Evolutionary conservation across 2,888 invertebrate species (phyloP), one percentile per base, ranked within the genome.

Genomic region (Ganaspis brasiliensis): DNA sequence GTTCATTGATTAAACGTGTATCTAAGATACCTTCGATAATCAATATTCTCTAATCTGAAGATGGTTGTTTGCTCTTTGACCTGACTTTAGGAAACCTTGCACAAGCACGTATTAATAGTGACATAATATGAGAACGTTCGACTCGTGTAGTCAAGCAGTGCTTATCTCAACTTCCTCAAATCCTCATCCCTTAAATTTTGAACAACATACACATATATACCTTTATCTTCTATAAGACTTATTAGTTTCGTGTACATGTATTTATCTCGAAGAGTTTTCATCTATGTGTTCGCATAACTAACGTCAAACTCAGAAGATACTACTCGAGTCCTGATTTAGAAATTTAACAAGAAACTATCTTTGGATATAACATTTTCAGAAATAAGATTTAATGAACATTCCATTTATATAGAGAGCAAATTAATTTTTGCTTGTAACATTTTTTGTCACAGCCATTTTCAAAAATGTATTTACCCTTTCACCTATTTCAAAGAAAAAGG

Each of bases 81-180:
- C 45, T 67, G 67, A 67, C 45, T 67, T 67, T 45, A 45, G n/a
- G 67, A 67, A 67, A 67, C 9, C 67, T 45, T 45, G n/a, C 24
- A 26, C 24, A 40, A 67, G 24, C 67, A 67, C 45, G 45, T 45
- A 45, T 21, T 67, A 49, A 45, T 45, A 24, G 40, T 26, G 16
- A 26, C 26, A 67, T 24, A 67, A 67, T 45, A 24, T 45, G 45
- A 67, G 67, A 45, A 67, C 45, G 14, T 31, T 24, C 16, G 16
- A 61, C 19, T 61, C 16, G 16, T 35, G 35, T 63, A 24, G n/a
- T 45, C n/a, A 45, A 45, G n/a, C 40, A 67, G 45, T 67, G 45
- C 67, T 67, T 67, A 67, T 67, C 67, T 67, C n/a, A 67, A 67
- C 67, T 67, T 67, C 35, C 45, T 67, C 24, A 67, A 24, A 40